Evolutionary conservation across 2,113 vertebrate genomes (phyloP).

Genomic region (Lanius collurio): DNA sequence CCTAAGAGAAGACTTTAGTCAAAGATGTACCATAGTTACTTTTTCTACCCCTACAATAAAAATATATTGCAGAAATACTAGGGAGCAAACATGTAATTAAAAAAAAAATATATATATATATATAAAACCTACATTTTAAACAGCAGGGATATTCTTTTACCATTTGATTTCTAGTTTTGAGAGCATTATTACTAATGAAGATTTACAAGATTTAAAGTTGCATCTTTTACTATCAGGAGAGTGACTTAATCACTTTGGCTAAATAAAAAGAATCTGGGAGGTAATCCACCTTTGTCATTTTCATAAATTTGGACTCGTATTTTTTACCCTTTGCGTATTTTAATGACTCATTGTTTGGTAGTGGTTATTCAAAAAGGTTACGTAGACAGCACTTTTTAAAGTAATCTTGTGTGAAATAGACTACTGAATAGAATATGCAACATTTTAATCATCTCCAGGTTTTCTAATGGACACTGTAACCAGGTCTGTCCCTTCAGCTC

Average conservation of each 20-base stretch:
- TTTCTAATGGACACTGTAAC: not conserved
- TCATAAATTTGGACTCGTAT: not conserved
- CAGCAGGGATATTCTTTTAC: not conserved
- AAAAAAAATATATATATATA: not conserved
- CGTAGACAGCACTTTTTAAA: not conserved
- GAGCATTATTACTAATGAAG: not conserved
- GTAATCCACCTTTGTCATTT: not conserved
- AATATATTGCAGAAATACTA: not conserved
- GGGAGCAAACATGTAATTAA: not conserved
- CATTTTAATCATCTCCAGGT: not conserved
- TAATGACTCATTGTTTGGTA: not conserved
- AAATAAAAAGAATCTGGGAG: not conserved
- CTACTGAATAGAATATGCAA: not conserved
- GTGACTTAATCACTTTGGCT: not conserved
- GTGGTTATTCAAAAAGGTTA: constrained; percentile 20
- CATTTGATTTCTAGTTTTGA: not conserved
- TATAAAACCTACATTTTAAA: not conserved
- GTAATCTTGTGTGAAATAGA: not conserved
- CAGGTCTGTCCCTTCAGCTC: not conserved
- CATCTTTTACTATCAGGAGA: not conserved
- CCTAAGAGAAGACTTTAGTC: not conserved
- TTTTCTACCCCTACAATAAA: not conserved
- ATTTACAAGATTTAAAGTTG: not conserved
- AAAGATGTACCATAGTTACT: not conserved
- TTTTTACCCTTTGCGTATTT: not conserved